Conservation (phyloP, 2,888 invertebrate genomes). For the Oxycera nigricornis region DNA sequence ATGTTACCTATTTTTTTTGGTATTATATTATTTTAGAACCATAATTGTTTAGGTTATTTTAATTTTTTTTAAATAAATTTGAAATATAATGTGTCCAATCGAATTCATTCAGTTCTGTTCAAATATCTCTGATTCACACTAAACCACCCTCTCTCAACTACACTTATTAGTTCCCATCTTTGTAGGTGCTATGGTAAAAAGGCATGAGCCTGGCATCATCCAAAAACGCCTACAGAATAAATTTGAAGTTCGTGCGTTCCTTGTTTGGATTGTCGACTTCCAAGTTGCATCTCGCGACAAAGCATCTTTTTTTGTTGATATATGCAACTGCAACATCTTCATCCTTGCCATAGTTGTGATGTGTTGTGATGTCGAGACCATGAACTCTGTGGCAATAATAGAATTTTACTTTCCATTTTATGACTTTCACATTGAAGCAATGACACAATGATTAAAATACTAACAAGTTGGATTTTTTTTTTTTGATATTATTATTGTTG, state of each 20-base stretch:
- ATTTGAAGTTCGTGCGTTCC: neutral
- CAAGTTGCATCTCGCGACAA: slow-evolving; percentile 7
- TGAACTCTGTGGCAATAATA: slow-evolving; percentile 27
- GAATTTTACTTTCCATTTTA: slow-evolving; percentile 30
- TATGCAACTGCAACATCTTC: slow-evolving; percentile 35
- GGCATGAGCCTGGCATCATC: too few relatives aligned
- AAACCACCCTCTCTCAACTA: too few relatives aligned
- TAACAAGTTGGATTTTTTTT: neutral
- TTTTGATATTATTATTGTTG: neutral
- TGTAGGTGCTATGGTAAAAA: too few relatives aligned
- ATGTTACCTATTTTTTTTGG: too few relatives aligned
- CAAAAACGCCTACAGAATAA: neutral
- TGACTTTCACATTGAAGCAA: slow-evolving; percentile 17
- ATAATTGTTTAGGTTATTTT: too few relatives aligned
- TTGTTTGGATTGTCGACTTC: neutral
- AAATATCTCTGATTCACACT: too few relatives aligned
- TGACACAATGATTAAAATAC: neutral
- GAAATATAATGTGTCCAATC: too few relatives aligned
- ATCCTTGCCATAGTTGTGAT: slow-evolving; percentile 23
- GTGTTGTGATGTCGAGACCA: slow-evolving; percentile 14
- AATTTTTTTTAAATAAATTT: too few relatives aligned
- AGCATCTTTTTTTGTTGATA: slow-evolving; percentile 4
- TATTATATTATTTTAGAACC: too few relatives aligned
- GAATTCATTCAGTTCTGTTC: too few relatives aligned
- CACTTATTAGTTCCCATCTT: too few relatives aligned